Evolutionary conservation across 2,888 invertebrate species (phyloP), one percentile per base, ranked within the genome.

Genomic region (Acrobasis repandana): DNA sequence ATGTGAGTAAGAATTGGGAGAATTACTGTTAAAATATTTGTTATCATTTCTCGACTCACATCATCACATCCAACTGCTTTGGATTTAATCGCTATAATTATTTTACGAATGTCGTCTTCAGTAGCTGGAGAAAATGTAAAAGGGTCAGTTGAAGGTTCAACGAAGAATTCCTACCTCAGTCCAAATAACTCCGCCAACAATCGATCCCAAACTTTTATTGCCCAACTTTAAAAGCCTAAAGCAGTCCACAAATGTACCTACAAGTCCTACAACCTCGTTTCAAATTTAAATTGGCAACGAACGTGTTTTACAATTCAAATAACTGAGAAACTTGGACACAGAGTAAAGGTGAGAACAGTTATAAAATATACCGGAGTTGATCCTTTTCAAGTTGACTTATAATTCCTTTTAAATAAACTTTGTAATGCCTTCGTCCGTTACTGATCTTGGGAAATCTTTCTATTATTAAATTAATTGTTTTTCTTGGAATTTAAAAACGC

Each of bases 281-380:
- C 69, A 79, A 80, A 79, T 84, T 81, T 77, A 82, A 82, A 82
- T 82, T 65, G 61, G 63, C 63, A 61, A 56, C 59, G 73, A 68
- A 71, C 69, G 66, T 74, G 77, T 77, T 83, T 83, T 81, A 80
- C 82, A 83, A 84, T 84, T 83, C 83, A 83, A 83, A 83, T 82
- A 63, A 58, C 64, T 61, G 60, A 48, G 63, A 67, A 80, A 82
- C 74, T 82, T 80, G 74, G 77, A 71, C 77, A 72, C 63, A 33
- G 70, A 20, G 71, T 67, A 72, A 74, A 81, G 79, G 83, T 82
- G 77, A 72, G 77, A 79, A 79, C 76, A 75, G 81, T 73, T 71
- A 75, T 81, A 80, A 79, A 79, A 79, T 80, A 77, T 74, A 78
- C 74, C 69, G 64, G 71, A 80, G 72, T 82, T 76, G 73, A 77